These are phyloP conservation scores for Callocephalon fimbriatum DNA, from an alignment of 2,113 vertebrate species.

Conservation along the genomic window DNA sequence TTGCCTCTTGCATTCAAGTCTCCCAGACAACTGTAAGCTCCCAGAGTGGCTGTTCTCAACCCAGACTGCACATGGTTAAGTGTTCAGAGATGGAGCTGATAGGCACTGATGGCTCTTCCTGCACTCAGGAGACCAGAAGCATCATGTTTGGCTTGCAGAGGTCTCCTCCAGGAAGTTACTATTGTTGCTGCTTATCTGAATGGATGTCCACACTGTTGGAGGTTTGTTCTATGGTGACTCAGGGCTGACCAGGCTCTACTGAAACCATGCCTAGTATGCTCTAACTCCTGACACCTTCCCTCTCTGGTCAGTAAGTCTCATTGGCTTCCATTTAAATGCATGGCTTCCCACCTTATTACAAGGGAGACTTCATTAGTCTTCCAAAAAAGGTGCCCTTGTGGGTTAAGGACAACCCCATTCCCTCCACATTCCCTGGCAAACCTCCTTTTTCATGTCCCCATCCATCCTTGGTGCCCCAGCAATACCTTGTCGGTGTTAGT, in stretches of 20 bases:
- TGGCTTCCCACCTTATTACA: background rate
- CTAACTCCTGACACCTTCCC: background rate
- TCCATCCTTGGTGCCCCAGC: background rate
- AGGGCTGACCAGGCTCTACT: background rate
- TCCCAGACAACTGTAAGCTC: background rate
- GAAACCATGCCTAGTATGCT: background rate
- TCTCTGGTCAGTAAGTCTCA: background rate
- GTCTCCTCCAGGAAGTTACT: background rate
- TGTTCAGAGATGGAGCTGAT: background rate
- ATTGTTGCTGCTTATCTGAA: background rate
- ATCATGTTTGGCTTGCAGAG: background rate
- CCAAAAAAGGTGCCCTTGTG: background rate
- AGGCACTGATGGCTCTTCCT: background rate
- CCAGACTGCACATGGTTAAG: rapidly evolving
- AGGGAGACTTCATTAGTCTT: background rate
- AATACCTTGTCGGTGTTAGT: constrained; percentile 78
- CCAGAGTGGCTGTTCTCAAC: background rate
- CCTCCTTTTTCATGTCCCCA: background rate
- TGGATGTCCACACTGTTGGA: background rate
- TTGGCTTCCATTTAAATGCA: background rate
- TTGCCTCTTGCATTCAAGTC: background rate
- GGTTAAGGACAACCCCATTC: background rate
- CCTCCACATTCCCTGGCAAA: rapidly evolving
- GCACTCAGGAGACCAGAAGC: background rate
- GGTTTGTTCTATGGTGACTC: background rate